Conservation (phyloP, 2,888 invertebrate species). For the Amphiduros pacificus region DNA sequence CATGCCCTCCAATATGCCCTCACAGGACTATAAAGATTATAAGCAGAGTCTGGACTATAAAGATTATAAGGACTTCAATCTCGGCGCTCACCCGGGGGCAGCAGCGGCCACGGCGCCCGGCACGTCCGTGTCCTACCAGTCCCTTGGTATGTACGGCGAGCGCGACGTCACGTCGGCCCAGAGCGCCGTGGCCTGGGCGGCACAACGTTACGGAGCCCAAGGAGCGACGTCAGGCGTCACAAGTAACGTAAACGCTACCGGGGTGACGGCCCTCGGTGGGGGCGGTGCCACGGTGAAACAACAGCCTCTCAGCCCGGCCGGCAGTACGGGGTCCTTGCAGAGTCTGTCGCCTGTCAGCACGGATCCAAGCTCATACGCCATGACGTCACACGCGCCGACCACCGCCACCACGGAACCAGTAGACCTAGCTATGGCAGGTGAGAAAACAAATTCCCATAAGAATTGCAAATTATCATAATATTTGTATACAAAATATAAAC, state of each 20-base stretch:
- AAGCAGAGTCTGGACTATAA: constrained; percentile 1
- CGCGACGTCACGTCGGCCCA: no score
- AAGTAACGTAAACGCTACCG: neutral
- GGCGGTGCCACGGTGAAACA: constrained; percentile 36
- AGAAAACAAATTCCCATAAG: no score
- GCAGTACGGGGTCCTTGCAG: constrained; percentile 53
- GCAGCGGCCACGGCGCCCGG: neutral
- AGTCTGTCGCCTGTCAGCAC: constrained; percentile 45
- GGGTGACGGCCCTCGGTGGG: neutral
- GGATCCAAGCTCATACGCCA: neutral
- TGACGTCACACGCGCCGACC: neutral
- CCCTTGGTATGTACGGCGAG: no score
- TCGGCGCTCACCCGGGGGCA: neutral
- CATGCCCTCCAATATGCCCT: neutral
- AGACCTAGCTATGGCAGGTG: constrained; percentile 17
- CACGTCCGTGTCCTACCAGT: no score
- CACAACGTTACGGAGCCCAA: neutral
- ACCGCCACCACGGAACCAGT: constrained; percentile 4
- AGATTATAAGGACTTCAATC: constrained; percentile 8
- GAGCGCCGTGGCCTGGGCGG: neutral
- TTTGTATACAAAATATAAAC: no score
- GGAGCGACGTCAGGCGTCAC: neutral
- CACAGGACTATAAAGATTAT: neutral
- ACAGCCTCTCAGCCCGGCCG: constrained; percentile 49
- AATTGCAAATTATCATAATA: no score